phyloP scores from a whole-genome alignment of 1,140 invertebrate species.

The Chionoecetes opilio region DNA sequence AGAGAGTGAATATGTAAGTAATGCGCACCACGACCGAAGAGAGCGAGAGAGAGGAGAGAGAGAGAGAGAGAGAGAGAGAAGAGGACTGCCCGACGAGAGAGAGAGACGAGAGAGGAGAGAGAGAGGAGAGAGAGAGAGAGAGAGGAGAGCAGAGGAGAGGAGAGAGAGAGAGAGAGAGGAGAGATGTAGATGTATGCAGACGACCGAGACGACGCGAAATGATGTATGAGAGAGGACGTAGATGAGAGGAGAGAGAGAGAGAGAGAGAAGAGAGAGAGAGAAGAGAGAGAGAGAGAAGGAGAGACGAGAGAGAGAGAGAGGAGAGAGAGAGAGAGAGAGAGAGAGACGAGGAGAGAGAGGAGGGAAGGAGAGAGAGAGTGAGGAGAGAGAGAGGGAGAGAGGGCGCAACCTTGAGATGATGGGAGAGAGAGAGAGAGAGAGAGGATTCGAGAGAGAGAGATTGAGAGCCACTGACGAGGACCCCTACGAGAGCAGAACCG shows the following conservation, averaged over 20 bases:
- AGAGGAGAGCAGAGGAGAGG: neutral
- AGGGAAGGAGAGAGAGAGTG: conserved; percentile 28
- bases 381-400: conserved; percentile 12
- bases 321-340: conserved; percentile 15
- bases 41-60: conserved; percentile 27
- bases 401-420: too few species aligned
- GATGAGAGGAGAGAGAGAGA: conserved; percentile 5
- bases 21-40: neutral
- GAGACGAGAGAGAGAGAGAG: too few species aligned
- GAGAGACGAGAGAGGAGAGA: too few species aligned
- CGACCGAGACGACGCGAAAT: neutral
- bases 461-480: neutral
- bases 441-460: neutral
- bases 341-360: conserved; percentile 27
- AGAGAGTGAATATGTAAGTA: neutral
- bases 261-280: too few species aligned
- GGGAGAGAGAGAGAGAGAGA: conserved; percentile 14
- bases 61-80: conserved; percentile 28
- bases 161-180: too few species aligned
- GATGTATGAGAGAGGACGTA: neutral
- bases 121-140: too few species aligned
- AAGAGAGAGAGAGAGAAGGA: too few species aligned
- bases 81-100: neutral
- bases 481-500: neutral
- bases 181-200: too few species aligned